Evolutionary conservation across 2,113 vertebrate genomes (phyloP).

Genomic region (Varanus salvator): DNA sequence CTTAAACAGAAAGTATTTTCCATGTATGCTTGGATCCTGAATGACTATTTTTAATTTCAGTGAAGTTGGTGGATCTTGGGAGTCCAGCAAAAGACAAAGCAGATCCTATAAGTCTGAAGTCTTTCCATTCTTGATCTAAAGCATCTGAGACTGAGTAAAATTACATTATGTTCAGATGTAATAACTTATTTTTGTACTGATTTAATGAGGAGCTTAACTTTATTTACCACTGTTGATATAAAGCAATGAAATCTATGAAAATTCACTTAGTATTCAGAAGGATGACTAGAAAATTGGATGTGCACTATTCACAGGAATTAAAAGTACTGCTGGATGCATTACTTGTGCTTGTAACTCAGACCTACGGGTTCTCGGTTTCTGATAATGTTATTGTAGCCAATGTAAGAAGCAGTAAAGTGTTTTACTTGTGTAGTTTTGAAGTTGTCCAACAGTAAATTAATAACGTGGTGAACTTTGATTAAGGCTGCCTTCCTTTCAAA

Average conservation of each 20-base stretch:
- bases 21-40: background rate
- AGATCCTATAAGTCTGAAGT: background rate
- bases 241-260: background rate
- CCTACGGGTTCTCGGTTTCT: background rate
- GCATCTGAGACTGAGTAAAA: background rate
- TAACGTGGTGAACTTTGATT: background rate
- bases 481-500: slow-evolving; percentile 34
- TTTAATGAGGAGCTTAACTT: background rate
- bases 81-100: background rate
- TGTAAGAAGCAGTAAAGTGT: background rate
- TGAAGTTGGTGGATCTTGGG: background rate
- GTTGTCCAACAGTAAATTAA: slow-evolving; percentile 9
- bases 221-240: background rate
- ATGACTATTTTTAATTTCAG: background rate
- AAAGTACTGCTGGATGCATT: background rate
- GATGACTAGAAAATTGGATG: background rate
- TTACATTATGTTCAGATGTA: background rate
- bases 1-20: background rate
- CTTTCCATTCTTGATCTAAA: background rate
- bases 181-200: background rate
- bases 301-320: background rate
- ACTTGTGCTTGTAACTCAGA: background rate
- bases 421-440: background rate
- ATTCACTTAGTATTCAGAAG: background rate
- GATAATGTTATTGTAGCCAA: background rate